A percentile compares a stretch with the other conserved stretches of the same genome.
These are phyloP conservation scores for Drosophila orena DNA, from an alignment of 1,140 invertebrate genomes.

Conservation along the genomic window DNA sequence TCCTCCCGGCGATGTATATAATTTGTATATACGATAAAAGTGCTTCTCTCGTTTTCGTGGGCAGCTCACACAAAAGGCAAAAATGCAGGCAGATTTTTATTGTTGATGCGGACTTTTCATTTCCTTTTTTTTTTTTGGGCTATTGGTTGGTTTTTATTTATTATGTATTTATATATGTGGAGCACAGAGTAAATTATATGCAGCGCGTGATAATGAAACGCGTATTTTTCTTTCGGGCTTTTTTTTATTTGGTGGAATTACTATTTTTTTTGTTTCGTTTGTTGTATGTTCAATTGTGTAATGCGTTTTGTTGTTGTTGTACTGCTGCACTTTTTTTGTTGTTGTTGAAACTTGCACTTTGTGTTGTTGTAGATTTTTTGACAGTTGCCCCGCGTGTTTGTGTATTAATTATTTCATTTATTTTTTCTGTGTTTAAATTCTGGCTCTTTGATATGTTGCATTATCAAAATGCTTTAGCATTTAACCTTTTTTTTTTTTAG, in stretches of 20 bases:
- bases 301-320: constrained; percentile 47
- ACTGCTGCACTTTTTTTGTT: constrained; percentile 27
- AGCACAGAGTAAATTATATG: constrained; percentile 79
- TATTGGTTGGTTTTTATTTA: constrained; percentile 59
- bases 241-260: constrained; percentile 40
- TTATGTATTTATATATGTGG: constrained; percentile 41
- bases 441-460: constrained; percentile 73
- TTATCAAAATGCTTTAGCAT: constrained; percentile 48
- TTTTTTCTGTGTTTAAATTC: constrained; percentile 54
- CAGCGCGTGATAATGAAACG: constrained; percentile 72
- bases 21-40: constrained; percentile 72
- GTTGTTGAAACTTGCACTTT: constrained; percentile 54
- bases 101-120: constrained; percentile 53
- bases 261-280: constrained; percentile 25
- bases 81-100: constrained; percentile 72
- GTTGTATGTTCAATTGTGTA: constrained; percentile 66
- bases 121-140: constrained; percentile 64
- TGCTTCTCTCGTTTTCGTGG: constrained; percentile 58
- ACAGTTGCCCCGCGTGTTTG: constrained; percentile 56
- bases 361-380: constrained; percentile 60
- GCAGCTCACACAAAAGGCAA: constrained; percentile 70
- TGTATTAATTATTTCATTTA: constrained; percentile 69
- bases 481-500: constrained; percentile 7
- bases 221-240: constrained; percentile 43
- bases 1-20: constrained; percentile 59